Evolutionary conservation across 2,888 invertebrate genomes (phyloP).

Genomic region (Baronia brevicornis): DNA sequence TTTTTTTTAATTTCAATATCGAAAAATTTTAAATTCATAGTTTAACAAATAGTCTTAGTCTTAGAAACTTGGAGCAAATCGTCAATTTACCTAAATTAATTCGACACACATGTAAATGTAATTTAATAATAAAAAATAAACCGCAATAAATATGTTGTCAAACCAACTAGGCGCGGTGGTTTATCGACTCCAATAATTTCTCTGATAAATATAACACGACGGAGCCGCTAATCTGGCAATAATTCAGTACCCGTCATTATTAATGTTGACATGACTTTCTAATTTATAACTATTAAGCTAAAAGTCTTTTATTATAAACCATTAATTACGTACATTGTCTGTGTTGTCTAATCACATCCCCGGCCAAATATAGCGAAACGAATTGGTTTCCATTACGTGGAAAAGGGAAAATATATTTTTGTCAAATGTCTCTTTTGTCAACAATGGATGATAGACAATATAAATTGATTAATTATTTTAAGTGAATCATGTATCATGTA

Average conservation of each 20-base stretch:
- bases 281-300: constrained; percentile 17
- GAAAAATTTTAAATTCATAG: background rate
- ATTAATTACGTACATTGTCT: too few species aligned
- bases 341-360: too few species aligned
- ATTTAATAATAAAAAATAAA: constrained; percentile 10
- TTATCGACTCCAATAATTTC: constrained; percentile 15
- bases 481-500: too few species aligned
- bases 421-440: too few species aligned
- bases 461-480: too few species aligned
- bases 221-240: constrained; percentile 10
- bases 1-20: background rate
- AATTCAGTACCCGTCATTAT: constrained; percentile 12
- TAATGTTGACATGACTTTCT: constrained; percentile 14
- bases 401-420: too few species aligned
- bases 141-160: constrained; percentile 9
- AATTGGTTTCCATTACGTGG: too few species aligned
- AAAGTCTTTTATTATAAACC: too few species aligned
- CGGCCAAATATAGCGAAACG: too few species aligned
- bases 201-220: constrained; percentile 16
- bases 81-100: background rate
- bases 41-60: too few species aligned
- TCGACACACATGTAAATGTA: constrained; percentile 4
- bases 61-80: too few species aligned
- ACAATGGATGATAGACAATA: too few species aligned
- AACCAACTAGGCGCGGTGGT: constrained; percentile 8